phyloP scores from a whole-genome alignment of 2,113 vertebrate species.

The Hystrix cristata region DNA sequence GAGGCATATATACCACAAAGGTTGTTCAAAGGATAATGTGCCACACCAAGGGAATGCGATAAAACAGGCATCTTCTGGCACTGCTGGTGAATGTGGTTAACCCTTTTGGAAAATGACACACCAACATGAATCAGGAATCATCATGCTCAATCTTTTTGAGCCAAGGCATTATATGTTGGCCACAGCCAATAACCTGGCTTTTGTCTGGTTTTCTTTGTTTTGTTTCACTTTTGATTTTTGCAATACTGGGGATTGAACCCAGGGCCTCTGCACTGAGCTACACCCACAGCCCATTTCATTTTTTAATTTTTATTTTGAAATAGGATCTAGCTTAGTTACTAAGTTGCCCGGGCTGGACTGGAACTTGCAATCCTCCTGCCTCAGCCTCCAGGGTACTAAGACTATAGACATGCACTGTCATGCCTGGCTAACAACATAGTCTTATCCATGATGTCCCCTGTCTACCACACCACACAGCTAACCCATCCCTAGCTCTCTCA shows the following conservation, averaged over 20 bases:
- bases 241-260: neutral
- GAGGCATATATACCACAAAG: neutral
- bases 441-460: neutral
- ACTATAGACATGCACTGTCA: neutral
- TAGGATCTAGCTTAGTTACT: neutral
- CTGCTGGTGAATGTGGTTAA: neutral
- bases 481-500: too few species aligned
- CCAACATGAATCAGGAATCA: neutral
- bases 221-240: neutral
- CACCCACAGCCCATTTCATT: neutral
- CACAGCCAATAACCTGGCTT: neutral
- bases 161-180: neutral
- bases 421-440: neutral
- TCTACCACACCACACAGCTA: neutral
- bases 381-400: neutral
- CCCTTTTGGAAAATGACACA: neutral
- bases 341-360: neutral
- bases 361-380: neutral
- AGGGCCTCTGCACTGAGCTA: neutral
- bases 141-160: neutral
- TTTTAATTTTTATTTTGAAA: neutral
- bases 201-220: neutral
- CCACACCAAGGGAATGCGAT: rapidly evolving
- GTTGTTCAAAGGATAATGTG: neutral
- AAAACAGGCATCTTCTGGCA: neutral